Percentiles rank a stretch among this genome's conserved stretches.
These are phyloP conservation scores for Hecatera dysodea DNA, from an alignment of 2,888 invertebrate species.

Conservation along the genomic window DNA sequence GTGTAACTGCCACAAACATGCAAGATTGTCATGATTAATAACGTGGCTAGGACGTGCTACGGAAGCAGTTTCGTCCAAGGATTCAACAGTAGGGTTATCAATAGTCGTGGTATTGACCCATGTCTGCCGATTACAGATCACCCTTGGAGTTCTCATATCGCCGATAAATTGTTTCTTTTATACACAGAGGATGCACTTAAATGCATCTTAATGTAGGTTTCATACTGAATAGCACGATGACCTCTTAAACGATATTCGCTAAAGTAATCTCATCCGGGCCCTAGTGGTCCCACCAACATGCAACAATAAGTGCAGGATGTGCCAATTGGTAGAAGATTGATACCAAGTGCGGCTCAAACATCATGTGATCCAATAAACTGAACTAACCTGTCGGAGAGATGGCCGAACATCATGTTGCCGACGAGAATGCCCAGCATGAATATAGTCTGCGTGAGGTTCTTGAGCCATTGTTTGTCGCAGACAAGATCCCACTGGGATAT, in stretches of 20 bases:
- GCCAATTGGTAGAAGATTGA: slow-evolving; percentile 76
- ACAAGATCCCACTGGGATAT: slow-evolving; percentile 94
- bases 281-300: slow-evolving; percentile 60
- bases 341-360: slow-evolving; percentile 34
- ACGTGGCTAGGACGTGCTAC: slow-evolving; percentile 34
- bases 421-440: slow-evolving; percentile 95
- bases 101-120: slow-evolving; percentile 42
- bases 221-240: slow-evolving; percentile 66
- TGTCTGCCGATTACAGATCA: slow-evolving; percentile 35
- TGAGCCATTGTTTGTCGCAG: slow-evolving; percentile 92
- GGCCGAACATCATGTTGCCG: slow-evolving; percentile 94
- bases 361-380: slow-evolving; percentile 26
- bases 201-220: slow-evolving; percentile 43
- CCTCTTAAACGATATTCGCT: slow-evolving; percentile 67
- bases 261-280: slow-evolving; percentile 82
- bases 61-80: slow-evolving; percentile 45
- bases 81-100: slow-evolving; percentile 53
- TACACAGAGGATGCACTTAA: slow-evolving; percentile 40
- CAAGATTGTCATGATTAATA: slow-evolving; percentile 17
- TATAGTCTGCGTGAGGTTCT: slow-evolving; percentile 94
- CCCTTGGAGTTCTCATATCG: slow-evolving; percentile 30
- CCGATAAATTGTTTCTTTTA: slow-evolving; percentile 35
- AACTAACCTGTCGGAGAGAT: slow-evolving; percentile 93
- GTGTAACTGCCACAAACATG: not conserved
- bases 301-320: slow-evolving; percentile 76